Evolutionary conservation across 2,113 vertebrate species (phyloP), one percentile per base, ranked within the genome.

Genomic region (Elephas maximus): DNA sequence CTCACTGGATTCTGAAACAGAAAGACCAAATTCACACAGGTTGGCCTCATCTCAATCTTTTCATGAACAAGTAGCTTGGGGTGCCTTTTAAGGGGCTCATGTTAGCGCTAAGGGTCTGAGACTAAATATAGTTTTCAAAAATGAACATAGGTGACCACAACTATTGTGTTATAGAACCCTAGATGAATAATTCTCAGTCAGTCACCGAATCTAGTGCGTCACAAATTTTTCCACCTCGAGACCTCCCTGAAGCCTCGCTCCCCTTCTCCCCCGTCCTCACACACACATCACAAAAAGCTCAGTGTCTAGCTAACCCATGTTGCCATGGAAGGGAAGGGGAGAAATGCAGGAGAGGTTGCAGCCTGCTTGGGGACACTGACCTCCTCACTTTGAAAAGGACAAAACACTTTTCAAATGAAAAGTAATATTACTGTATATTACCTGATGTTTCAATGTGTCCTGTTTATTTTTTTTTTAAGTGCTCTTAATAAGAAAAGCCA

Each of bases 261-360:
- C 71, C 74, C 48, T 78, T 63, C 45, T 85, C 30, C 26, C 12
- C 37, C 0, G 30, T 90, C 82, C 94, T 94, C 91, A 87, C 94
- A 94, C 78, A 62, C 51, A 74, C 93, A 79, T 93, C 96, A 98
- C 96, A 97, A 97, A 97, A 97, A 97, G 95, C 92, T 91, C 94
- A 97, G 94, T 97, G 97, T 97, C 92, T 77, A 15, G 74, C 92
- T 96, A 24, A 57, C 90, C 96, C 73, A 14, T 53, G 67, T 94
- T 95, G 93, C 94, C 96, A 73, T 65, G 96, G 92, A 71, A 96
- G 82, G 91, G n/a, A 37, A 63, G 88, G 44, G 82, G 57, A 76
- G 82, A 82, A 57, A 48, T 0, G n/a, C 6, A 11, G 69, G 96
- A 67, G 51, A 51, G 92, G 26, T 30, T 65, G 65, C 37, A 48